A percentile compares a stretch with the other conserved stretches of the same genome.
These are phyloP conservation scores for Fabriciana adippe DNA, from an alignment of 2,888 invertebrate species.

Conservation along the genomic window DNA sequence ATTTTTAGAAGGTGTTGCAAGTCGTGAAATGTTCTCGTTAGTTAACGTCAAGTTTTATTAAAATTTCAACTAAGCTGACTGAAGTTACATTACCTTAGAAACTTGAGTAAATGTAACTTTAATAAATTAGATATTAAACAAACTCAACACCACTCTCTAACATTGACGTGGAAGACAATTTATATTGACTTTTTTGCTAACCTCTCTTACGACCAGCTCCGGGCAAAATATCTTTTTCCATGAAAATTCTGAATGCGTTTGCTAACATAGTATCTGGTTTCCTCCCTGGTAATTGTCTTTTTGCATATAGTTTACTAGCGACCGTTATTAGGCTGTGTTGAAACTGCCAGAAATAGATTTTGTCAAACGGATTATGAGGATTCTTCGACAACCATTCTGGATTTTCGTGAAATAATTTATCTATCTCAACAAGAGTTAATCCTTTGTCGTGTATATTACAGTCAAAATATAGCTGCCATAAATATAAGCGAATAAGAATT, in stretches of 20 bases:
- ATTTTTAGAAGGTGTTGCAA: too few species aligned
- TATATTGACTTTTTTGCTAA: constrained; percentile 42
- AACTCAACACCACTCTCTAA: too few species aligned
- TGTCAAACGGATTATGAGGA: constrained; percentile 82
- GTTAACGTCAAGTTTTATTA: too few species aligned
- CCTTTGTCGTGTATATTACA: constrained; percentile 75
- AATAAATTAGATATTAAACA: too few species aligned
- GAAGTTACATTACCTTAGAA: too few species aligned
- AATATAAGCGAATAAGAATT: constrained; percentile 75
- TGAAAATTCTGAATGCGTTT: constrained; percentile 77
- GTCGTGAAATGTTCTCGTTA: too few species aligned
- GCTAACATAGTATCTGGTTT: constrained; percentile 76
- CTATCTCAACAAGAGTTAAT: constrained; percentile 77
- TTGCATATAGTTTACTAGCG: constrained; percentile 72
- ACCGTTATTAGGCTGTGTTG: constrained; percentile 79
- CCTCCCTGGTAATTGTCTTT: constrained; percentile 55
- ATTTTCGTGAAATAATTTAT: constrained; percentile 73
- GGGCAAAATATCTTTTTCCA: constrained; percentile 74
- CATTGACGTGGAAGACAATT: not conserved
- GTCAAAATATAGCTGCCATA: constrained; percentile 84
- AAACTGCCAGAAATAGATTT: constrained; percentile 84
- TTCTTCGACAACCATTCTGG: constrained; percentile 69
- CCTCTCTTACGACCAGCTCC: constrained; percentile 67
- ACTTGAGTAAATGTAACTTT: too few species aligned
- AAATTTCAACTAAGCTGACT: too few species aligned